A percentile compares a stretch with the other conserved stretches of the same genome.
phyloP scores from a whole-genome alignment of 1,140 invertebrate genomes.

The Branchinecta lindahli region DNA sequence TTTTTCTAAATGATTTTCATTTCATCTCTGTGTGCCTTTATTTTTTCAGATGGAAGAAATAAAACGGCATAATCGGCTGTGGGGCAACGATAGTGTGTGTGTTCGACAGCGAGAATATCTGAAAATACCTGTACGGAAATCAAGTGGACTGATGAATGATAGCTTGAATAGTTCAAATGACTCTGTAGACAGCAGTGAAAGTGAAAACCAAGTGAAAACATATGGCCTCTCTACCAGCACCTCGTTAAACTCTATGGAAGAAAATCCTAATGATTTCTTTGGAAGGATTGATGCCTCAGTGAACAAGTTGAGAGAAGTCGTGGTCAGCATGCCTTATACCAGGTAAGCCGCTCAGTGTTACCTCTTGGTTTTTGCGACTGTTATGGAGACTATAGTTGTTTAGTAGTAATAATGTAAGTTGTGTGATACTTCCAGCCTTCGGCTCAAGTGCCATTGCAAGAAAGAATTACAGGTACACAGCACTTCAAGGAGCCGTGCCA shows the following conservation, averaged over 20 bases:
- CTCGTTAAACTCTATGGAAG: neutral
- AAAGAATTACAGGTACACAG: no score
- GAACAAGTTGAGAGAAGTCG: neutral
- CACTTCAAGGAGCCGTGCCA: no score
- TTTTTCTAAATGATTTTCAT: no score
- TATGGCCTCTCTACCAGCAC: neutral
- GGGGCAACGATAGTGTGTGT: neutral
- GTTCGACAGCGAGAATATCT: neutral
- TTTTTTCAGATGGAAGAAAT: slow-evolving; percentile 10
- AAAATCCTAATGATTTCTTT: neutral
- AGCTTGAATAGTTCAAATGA: neutral
- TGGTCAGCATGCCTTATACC: no score
- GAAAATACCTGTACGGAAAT: neutral
- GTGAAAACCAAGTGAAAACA: neutral
- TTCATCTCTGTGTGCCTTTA: neutral
- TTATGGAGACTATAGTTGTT: no score
- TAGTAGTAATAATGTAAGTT: no score
- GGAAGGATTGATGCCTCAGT: neutral
- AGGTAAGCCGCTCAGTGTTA: no score
- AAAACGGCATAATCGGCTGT: neutral
- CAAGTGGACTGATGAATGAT: neutral
- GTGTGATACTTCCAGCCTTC: no score
- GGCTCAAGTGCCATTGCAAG: no score
- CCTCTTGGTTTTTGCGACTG: no score
- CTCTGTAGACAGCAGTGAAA: neutral